Base-by-base conservation (phyloP, 1,140 invertebrate genomes). In the Propsilocerus akamusi region DNA sequence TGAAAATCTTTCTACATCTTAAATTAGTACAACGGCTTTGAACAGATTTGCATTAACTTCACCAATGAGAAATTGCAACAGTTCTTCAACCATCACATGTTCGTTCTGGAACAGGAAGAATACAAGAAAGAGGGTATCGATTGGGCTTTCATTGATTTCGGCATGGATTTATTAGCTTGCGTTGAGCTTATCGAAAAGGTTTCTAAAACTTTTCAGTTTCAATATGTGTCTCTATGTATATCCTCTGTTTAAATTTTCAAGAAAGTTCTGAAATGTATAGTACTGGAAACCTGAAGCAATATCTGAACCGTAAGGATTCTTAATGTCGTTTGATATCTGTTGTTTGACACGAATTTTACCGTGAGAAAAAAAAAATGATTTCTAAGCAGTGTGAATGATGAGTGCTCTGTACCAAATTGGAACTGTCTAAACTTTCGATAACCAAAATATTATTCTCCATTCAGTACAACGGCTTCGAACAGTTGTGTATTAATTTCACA, bases 11-110 rank as follows among this genome's bases (percentile, higher is more conserved):
- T n/a, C n/a, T n/a, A n/a, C n/a, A n/a, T n/a, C n/a, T n/a, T n/a
- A 20, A 17, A 63, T 61, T 75, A 91, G 86, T 89, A 73, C 75
- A 97, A 97, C 75, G 89, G 90, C 66, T 97, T 97, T 73, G 93
- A 97, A 71, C 93, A 97, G 77, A 79, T 98, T 72, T 86, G 93
- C 77, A 97, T 97, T 82, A 96, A 97, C 79, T 95, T 94, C 73
- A 95, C 91, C 70, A 96, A 95, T 70, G 90, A 96, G 70, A 91
- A 93, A 73, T 78, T 95, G 53, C 91, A 95, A 73, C 90, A 95
- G 73, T 95, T 95, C 77, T 95, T 95, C 81, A 94, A 95, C 72
- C 90, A 95, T 72, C 87, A 93, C 80, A 95, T 95, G 91, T 95
- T 96, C 72, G 90, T 95, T 54, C 76, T 94, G 64, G 92, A 96